These are phyloP conservation scores for Allygus modestus DNA, from an alignment of 2,888 invertebrate species.

Conservation along the genomic window DNA sequence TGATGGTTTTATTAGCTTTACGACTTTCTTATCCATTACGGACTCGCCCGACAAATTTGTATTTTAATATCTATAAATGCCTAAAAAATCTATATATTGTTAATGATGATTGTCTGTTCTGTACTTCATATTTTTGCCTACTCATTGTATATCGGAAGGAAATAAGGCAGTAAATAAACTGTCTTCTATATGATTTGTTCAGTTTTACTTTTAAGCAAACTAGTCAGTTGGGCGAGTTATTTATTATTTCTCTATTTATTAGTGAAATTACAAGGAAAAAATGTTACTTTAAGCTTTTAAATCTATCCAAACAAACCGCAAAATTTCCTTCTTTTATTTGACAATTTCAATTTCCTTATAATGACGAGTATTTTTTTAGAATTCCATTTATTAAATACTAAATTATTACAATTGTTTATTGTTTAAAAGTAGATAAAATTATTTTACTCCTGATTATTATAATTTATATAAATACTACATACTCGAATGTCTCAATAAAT, in stretches of 20 bases:
- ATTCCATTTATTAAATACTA: no score
- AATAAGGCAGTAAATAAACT: no score
- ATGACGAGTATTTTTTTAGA: not conserved
- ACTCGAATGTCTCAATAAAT: no score
- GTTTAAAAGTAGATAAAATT: no score
- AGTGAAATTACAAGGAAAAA: conserved; percentile 28
- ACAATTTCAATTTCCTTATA: conserved; percentile 1
- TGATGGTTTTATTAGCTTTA: not conserved
- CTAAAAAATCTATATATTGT: no score
- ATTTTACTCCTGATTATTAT: no score
- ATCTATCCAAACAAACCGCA: conserved; percentile 18
- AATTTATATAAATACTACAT: no score
- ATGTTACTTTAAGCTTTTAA: conserved; percentile 24
- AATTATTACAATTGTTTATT: no score
- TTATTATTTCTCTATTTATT: conserved; percentile 17
- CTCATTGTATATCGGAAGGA: no score
- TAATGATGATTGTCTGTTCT: no score
- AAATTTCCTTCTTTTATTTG: conserved; percentile 20
- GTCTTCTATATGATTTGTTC: not conserved
- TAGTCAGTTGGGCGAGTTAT: conserved; percentile 28
- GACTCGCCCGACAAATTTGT: not conserved
- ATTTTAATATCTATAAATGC: not conserved
- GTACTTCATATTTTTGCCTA: no score
- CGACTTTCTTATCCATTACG: not conserved
- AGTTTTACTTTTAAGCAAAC: not conserved